These are phyloP conservation scores for Rhynchophorus ferrugineus DNA, from an alignment of 1,140 invertebrate species.

Conservation along the genomic window DNA sequence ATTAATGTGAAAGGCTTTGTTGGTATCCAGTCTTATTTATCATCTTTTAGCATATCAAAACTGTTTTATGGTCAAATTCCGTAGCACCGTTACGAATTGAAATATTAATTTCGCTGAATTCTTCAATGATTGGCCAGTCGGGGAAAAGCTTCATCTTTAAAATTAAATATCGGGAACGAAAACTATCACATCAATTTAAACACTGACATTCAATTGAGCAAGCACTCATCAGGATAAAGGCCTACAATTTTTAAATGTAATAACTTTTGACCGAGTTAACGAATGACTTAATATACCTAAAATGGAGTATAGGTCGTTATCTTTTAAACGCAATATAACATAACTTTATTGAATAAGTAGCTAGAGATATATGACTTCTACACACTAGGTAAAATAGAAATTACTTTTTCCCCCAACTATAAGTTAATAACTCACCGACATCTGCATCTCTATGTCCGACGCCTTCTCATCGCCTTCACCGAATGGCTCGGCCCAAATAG, in stretches of 20 bases:
- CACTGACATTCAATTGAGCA: too few species aligned
- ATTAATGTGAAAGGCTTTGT: too few species aligned
- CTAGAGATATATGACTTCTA: neutral
- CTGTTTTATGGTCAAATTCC: too few species aligned
- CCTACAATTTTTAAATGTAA: neutral
- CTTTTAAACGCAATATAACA: neutral
- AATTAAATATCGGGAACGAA: too few species aligned
- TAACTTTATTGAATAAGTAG: neutral
- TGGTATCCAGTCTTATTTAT: too few species aligned
- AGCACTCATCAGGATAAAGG: too few species aligned
- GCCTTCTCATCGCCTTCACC: constrained; percentile 42
- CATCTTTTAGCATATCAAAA: too few species aligned
- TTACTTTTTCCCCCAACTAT: constrained; percentile 36
- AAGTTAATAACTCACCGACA: constrained; percentile 31
- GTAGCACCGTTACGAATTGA: too few species aligned
- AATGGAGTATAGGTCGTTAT: neutral
- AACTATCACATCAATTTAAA: too few species aligned
- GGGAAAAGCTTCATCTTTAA: too few species aligned
- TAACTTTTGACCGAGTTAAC: neutral
- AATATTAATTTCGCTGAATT: too few species aligned
- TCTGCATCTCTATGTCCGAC: constrained; percentile 42
- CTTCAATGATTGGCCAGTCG: too few species aligned
- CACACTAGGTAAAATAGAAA: neutral
- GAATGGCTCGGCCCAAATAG: constrained; percentile 42
- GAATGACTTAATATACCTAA: neutral